phyloP scores from a whole-genome alignment of 2,888 invertebrate species.

The Tenthredo distinguenda region DNA sequence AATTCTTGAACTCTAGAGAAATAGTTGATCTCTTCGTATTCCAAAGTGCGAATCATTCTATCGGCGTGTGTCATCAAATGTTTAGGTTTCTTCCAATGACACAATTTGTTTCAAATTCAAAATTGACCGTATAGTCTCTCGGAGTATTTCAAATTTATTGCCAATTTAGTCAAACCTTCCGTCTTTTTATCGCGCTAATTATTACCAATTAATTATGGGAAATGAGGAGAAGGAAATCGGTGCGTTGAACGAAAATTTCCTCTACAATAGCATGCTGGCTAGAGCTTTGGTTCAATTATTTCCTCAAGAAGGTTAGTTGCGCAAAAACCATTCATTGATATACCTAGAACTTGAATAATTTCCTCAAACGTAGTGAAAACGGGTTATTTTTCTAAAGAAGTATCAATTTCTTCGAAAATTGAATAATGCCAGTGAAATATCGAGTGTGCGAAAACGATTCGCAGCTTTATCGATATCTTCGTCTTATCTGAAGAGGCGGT shows the following conservation, averaged over 20 bases:
- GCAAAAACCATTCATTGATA: background rate
- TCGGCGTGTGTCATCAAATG: background rate
- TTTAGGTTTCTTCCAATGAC: background rate
- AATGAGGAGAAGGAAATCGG: slow-evolving; percentile 61
- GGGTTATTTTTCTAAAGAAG: background rate
- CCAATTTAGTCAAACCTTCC: background rate
- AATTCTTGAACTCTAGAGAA: background rate
- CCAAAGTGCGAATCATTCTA: background rate
- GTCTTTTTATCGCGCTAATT: background rate
- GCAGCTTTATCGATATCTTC: slow-evolving; percentile 28
- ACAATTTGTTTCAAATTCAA: background rate
- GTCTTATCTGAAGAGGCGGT: background rate
- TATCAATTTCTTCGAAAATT: background rate
- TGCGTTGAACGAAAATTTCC: slow-evolving; percentile 75
- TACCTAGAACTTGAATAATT: background rate
- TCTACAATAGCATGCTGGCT: slow-evolving; percentile 78
- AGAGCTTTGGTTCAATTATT: slow-evolving; percentile 76
- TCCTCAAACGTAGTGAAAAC: background rate
- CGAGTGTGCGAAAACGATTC: background rate
- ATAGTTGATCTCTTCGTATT: background rate
- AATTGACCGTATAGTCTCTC: background rate
- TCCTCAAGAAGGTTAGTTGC: slow-evolving; percentile 71
- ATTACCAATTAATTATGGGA: slow-evolving; percentile 46
- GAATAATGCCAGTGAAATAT: background rate
- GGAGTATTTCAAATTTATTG: background rate